Evolutionary conservation across 2,113 vertebrate species (phyloP).

Genomic region (Vidua chalybeata): DNA sequence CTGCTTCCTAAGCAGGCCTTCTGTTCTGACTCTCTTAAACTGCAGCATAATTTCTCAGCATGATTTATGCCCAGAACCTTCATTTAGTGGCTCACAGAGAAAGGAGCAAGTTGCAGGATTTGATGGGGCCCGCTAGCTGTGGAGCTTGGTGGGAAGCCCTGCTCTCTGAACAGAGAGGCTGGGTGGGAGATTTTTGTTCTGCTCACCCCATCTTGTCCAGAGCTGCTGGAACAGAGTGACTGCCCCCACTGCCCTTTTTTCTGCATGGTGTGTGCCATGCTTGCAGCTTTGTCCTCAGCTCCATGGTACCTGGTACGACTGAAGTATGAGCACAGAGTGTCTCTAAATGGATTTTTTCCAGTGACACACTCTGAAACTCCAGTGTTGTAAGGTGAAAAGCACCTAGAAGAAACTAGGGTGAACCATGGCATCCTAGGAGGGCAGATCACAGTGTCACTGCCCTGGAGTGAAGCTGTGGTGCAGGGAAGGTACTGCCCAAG

Average conservation of each 20-base stretch:
- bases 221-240: background rate
- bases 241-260: background rate
- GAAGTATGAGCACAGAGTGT: accelerated
- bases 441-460: background rate
- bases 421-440: background rate
- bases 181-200: background rate
- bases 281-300: background rate
- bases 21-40: conserved; percentile 27
- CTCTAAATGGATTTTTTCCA: background rate
- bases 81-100: background rate
- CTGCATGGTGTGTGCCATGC: background rate
- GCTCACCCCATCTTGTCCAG: background rate
- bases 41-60: conserved; percentile 30
- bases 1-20: conserved; percentile 52
- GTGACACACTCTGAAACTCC: background rate
- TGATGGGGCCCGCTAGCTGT: background rate
- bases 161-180: background rate
- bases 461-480: accelerated
- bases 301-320: background rate
- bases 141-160: background rate
- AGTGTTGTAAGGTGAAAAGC: background rate
- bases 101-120: background rate
- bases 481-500: background rate
- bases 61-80: background rate
- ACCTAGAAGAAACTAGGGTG: background rate